Evolutionary conservation across 2,113 vertebrate species (phyloP).

Genomic region (Tretioscincus oriximinensis): DNA sequence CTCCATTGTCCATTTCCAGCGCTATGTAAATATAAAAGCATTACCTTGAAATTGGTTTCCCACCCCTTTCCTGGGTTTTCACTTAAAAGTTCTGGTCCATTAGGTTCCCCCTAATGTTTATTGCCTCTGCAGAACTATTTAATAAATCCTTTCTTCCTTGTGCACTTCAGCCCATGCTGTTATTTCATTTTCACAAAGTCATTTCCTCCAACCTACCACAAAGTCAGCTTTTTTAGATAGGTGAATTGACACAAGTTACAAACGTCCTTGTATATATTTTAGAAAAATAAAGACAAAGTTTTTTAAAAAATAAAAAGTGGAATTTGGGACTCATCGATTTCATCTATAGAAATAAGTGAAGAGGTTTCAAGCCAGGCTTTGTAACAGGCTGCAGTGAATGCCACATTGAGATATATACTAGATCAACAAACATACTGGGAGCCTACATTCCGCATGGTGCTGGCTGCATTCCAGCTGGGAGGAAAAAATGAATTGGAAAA

Average conservation of each 20-base stretch:
- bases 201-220: background rate
- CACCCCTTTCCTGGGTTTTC: conserved; percentile 18
- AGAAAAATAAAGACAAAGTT: background rate
- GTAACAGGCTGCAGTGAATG: background rate
- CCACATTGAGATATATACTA: no score
- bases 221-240: background rate
- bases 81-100: conserved; percentile 15
- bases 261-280: background rate
- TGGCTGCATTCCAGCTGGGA: no score
- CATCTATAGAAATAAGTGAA: background rate
- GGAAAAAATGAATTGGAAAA: no score
- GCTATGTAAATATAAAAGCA: conserved; percentile 27
- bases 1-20: conserved; percentile 9
- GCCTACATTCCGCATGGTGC: no score
- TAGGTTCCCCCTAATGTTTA: background rate
- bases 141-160: conserved; percentile 26
- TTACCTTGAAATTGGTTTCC: conserved; percentile 19
- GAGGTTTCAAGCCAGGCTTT: background rate
- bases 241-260: background rate
- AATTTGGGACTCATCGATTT: background rate
- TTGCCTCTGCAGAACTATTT: conserved; percentile 25
- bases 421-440: no score
- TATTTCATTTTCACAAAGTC: conserved; percentile 8
- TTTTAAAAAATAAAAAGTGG: background rate
- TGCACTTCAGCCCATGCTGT: conserved; percentile 2